Evolutionary conservation across 2,888 invertebrate genomes (phyloP), one percentile per base, ranked within the genome.

Genomic region (Pycnomerus fuliginosus): DNA sequence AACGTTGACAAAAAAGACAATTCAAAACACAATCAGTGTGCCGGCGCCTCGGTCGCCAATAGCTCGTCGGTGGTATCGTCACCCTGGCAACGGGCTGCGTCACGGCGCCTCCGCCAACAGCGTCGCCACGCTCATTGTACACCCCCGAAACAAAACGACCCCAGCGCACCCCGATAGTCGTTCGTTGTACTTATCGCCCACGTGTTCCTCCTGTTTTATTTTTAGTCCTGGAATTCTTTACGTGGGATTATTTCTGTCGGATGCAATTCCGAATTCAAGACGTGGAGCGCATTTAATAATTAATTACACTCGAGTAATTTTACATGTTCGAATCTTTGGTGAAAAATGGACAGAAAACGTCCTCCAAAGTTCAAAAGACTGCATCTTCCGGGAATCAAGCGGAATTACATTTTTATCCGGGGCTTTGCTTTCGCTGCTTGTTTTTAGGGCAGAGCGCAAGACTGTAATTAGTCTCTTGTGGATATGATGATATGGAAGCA

Each of bases 11-110:
- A 55, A 52, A 44, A 42, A 45, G 25, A 35, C 46, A 46, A 39
- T 48, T 48, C 44, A 46, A 52, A 52, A 55, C 45, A 52, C 49
- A 54, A 56, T 56, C 52, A 48, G 39, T 36, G 47, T 48, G 42
- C 44, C 39, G 50, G 51, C 52, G 48, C 47, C n/a, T n/a, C 50
- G 48, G 48, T 48, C 48, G 32, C 40, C 50, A 48, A 46, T 48
- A 46, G 50, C 31, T 22, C 25, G 25, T 23, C 35, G 48, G n/a
- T n/a, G n/a, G n/a, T n/a, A n/a, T 45, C 48, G 46, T 52, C 42
- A 37, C 45, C 46, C 34, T 38, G 33, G 52, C 52, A 41, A 46
- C 48, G 16, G 25, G 39, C 39, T 39, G 53, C 56, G 55, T 56
- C 55, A 52, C 40, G 40, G 10, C 43, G 44, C 36, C 40, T 48